A percentile compares a stretch with the other conserved stretches of the same genome.
Evolutionary conservation across 2,797 vertebrate species (phyloP).

Genomic region (Argyrosomus regius): DNA sequence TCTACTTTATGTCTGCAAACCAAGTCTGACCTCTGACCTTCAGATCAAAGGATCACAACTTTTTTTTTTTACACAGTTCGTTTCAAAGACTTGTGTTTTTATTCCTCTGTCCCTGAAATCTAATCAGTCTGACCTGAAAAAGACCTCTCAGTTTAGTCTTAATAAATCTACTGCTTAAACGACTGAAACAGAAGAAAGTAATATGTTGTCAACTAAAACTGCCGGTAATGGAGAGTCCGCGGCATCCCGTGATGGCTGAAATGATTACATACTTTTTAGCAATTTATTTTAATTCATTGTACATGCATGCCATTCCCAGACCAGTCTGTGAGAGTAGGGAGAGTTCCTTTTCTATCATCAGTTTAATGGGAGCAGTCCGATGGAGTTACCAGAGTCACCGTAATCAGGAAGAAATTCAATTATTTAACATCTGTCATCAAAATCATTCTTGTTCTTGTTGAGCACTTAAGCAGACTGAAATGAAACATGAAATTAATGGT

Average conservation of each 20-base stretch:
- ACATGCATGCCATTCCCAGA: conserved; percentile 39
- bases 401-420: conserved; percentile 64
- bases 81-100: conserved; percentile 59
- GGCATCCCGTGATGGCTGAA: conserved; percentile 44
- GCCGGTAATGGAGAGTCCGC: conserved; percentile 33
- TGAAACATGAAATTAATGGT: conserved; percentile 40
- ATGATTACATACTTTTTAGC: conserved; percentile 58
- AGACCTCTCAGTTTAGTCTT: conserved; percentile 37
- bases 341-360: conserved; percentile 56
- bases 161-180: conserved; percentile 60
- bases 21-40: neutral
- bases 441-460: conserved; percentile 35
- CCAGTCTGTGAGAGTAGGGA: conserved; percentile 30
- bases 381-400: conserved; percentile 66
- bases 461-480: conserved; percentile 54
- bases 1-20: conserved; percentile 13
- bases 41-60: conserved; percentile 48
- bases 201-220: conserved; percentile 55
- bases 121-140: conserved; percentile 66
- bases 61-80: conserved; percentile 16
- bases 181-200: conserved; percentile 56
- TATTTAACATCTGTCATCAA: conserved; percentile 63
- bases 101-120: conserved; percentile 59
- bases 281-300: conserved; percentile 61
- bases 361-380: conserved; percentile 58